Evolutionary conservation across 2,113 vertebrate species (phyloP).

Genomic region (Bufo gargarizans): DNA sequence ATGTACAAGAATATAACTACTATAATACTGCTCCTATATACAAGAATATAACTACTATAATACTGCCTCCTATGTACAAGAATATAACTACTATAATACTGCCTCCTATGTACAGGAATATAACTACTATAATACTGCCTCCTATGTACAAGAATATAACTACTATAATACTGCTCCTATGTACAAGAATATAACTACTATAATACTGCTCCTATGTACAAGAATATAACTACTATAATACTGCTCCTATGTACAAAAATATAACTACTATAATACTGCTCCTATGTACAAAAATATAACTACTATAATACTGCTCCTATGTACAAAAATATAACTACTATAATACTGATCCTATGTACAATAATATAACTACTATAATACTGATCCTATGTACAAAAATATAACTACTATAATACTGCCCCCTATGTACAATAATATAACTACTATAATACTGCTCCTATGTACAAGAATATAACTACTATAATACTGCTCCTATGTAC

Average conservation of each 20-base stretch:
- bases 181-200: background rate
- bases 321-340: too few species aligned
- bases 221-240: background rate
- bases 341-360: too few species aligned
- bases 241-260: background rate
- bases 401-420: background rate
- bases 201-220: background rate
- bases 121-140: conserved; percentile 3
- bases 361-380: background rate
- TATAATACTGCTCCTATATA: too few species aligned
- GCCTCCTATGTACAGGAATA: too few species aligned
- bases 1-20: too few species aligned
- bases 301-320: too few species aligned
- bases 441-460: background rate
- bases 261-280: too few species aligned
- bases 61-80: too few species aligned
- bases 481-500: background rate
- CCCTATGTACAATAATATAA: background rate
- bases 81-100: too few species aligned
- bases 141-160: background rate
- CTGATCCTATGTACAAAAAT: background rate
- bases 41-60: too few species aligned
- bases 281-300: too few species aligned
- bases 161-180: background rate
- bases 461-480: background rate